Evolutionary conservation across 2,888 invertebrate species (phyloP), one percentile per base, ranked within the genome.

Genomic region (Rotaria magnacalcarata): DNA sequence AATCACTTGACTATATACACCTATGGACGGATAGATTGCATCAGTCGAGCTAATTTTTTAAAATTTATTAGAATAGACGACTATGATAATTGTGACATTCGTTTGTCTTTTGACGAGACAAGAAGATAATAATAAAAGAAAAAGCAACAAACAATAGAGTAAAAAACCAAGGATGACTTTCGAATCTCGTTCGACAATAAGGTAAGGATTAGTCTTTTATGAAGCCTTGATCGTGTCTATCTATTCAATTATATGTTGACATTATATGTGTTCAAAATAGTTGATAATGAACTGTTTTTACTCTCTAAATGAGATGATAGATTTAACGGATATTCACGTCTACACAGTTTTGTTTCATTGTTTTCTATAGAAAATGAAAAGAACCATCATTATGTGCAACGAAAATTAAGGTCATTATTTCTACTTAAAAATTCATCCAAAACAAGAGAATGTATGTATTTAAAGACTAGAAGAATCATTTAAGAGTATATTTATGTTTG

Each of bases 401-500:
- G n/a, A n/a, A 27, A 60, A 60, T 60, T 60, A 60, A 7, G 58
- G 27, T 60, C 58, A 60, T 60, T 60, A 60, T n/a, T 60, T 60
- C 58, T 60, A 60, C 58, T 60, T 60, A n/a, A 27, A 27, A 8
- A 24, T 60, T 60, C 58, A 60, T 60, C 27, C n/a, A 60, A 27
- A 60, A 60, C 58, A 60, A 60, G 58, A 11, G 27, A 60, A 60
- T 60, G 58, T 60, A 60, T 60, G 27, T 60, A 27, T n/a, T 27
- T 60, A 27, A n/a, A 60, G 58, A 27, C 11, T 60, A 60, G 27
- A 60, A 60, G 24, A 60, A 60, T 60, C 58, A 60, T 60, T 60
- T 60, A 60, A 60, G 58, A 60, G 58, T 60, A 60, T 60, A 60
- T 60, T 60, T 60, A 60, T 60, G 58, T 60, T 60, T 60, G n/a